Base-by-base conservation (phyloP, 2,888 invertebrate genomes). In the Drosophila kuntzei region DNA sequence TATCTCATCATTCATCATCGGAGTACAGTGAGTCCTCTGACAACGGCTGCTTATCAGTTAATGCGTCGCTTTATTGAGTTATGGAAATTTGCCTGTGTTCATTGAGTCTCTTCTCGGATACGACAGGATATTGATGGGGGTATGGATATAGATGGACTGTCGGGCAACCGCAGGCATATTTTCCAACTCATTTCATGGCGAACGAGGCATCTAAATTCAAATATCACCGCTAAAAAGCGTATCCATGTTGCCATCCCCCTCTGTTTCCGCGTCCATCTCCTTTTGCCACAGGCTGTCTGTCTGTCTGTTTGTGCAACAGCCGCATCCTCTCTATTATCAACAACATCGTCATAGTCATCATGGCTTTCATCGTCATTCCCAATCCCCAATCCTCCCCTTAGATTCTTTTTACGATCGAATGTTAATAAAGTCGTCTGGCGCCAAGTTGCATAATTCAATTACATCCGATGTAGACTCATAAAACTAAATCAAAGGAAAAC, bases 401-500 rank as follows among this genome's bases (percentile, higher is more conserved):
- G 18, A 9, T 47, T 64, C 27, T 43, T 44, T 82, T 82, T 86
- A 89, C 80, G 90, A 91, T 90, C 87, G 89, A 80, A 90, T 89
- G 91, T 91, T 91, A 91, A 91, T 91, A 90, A 91, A 91, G 83
- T 78, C 87, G 90, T 90, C 89, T 83, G 77, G 89, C 90, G 90
- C 90, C 90, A 90, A 85, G 87, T 90, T 89, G 88, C 89, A 90
- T 90, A 90, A 90, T 90, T 90, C 90, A 90, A 90, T 90, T 90
- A 90, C 90, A 90, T 90, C 90, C 90, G 90, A 90, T 86, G 90
- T 86, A 90, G 90, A 90, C 90, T 81, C 90, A 90, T 90, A 90
- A 90, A 90, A 90, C 89, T 90, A 90, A 90, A 90, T 90, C 90
- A 90, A 90, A 90, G 89, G 86, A 90, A 90, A 89, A 90, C 89